phyloP scores from a whole-genome alignment of 2,797 vertebrate species.

The Pipistrellus kuhlii region DNA sequence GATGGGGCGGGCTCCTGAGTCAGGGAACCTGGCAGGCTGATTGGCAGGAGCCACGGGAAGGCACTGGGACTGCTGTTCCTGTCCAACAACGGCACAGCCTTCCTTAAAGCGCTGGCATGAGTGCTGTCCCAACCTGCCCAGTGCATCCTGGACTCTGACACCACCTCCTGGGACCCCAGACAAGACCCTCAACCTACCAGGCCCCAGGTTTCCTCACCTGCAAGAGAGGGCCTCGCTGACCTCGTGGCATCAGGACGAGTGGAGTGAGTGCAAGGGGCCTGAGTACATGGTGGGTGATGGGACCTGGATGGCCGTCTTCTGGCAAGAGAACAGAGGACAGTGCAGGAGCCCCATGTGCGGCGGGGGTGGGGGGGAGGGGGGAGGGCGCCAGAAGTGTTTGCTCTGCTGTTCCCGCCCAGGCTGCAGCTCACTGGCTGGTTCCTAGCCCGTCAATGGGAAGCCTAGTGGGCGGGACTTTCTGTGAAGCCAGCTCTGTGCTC shows the following conservation, averaged over 20 bases:
- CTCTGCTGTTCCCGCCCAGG: neutral
- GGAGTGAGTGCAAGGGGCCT: neutral
- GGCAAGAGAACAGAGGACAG: neutral
- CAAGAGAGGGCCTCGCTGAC: neutral
- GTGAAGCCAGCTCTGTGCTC: neutral
- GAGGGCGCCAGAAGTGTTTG: neutral
- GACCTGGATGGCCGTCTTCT: neutral
- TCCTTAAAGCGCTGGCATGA: neutral
- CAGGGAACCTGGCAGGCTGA: neutral
- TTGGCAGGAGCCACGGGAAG: rapidly evolving
- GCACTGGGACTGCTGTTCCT: neutral
- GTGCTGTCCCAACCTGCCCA: neutral
- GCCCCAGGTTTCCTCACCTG: neutral
- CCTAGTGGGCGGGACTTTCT: neutral
- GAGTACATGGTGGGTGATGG: neutral
- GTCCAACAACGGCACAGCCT: neutral
- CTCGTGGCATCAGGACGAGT: neutral
- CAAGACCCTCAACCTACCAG: neutral
- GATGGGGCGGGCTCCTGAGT: neutral
- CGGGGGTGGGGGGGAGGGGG: too few relatives aligned
- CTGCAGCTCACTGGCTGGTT: neutral
- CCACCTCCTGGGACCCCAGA: neutral
- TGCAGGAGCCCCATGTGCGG: neutral
- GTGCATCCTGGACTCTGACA: rapidly evolving
- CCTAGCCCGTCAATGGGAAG: neutral